phyloP scores from a whole-genome alignment of 2,113 vertebrate species.

The Tragulus kanchil region DNA sequence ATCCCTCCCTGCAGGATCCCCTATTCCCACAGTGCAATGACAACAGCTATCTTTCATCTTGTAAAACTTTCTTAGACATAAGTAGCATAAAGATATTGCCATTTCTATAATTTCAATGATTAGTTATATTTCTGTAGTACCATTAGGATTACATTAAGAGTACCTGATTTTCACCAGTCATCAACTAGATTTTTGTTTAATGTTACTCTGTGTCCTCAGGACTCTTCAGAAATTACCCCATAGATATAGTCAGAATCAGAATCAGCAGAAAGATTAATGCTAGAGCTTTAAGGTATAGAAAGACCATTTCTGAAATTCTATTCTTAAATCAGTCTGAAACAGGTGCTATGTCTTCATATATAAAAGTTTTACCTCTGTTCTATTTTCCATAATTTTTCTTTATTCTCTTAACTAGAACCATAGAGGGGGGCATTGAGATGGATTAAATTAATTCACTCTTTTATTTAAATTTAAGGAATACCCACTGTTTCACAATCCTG shows the following conservation, averaged over 20 bases:
- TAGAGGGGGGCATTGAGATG: not conserved
- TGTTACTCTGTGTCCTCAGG: not conserved
- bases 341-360: not conserved
- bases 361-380: not conserved
- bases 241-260: constrained; percentile 39
- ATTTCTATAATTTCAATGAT: not conserved
- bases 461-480: not conserved
- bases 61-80: not conserved
- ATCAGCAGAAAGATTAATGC: constrained; percentile 66
- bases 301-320: constrained; percentile 3
- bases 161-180: constrained; percentile 50
- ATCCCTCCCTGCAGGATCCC: no score
- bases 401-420: not conserved
- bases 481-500: not conserved
- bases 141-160: constrained; percentile 52
- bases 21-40: no score
- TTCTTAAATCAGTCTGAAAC: constrained; percentile 23
- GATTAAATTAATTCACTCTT: constrained; percentile 9
- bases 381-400: not conserved
- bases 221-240: constrained; percentile 39
- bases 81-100: not conserved
- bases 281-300: constrained; percentile 17
- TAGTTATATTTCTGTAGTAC: not conserved
- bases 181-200: constrained; percentile 51
- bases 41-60: not conserved